Percentiles rank a stretch among this genome's conserved stretches.
phyloP scores from a whole-genome alignment of 2,888 invertebrate species.

The Synanthedon tipuliformis region DNA sequence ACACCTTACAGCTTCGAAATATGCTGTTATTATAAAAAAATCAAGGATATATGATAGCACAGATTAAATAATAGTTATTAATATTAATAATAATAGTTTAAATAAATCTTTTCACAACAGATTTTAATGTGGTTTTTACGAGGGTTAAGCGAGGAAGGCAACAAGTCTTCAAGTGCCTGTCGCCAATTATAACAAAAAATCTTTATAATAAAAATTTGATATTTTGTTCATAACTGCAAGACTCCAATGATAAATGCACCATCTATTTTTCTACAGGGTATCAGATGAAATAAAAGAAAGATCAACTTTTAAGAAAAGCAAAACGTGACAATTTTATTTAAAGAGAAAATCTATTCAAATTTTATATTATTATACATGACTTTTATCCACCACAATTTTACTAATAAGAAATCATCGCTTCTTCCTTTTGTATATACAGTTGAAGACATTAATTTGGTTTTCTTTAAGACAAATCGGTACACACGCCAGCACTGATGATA shows the following conservation, averaged over 20 bases:
- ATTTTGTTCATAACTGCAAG: too few species aligned
- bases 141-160: too few species aligned
- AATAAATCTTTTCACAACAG: too few species aligned
- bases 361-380: neutral
- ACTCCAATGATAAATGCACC: neutral
- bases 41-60: too few species aligned
- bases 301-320: neutral
- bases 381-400: constrained; percentile 25
- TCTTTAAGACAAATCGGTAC: constrained; percentile 15
- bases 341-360: neutral
- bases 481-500: constrained; percentile 26
- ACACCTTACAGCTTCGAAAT: too few species aligned
- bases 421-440: constrained; percentile 14
- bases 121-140: too few species aligned
- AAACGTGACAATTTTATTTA: neutral
- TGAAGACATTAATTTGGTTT: constrained; percentile 9
- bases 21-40: too few species aligned
- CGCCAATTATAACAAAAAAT: too few species aligned
- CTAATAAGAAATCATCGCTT: neutral
- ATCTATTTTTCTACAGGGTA: neutral
- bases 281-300: neutral
- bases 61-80: too few species aligned
- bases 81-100: too few species aligned
- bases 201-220: too few species aligned
- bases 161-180: too few species aligned